A percentile compares a stretch with the other conserved stretches of the same genome.
phyloP scores from a whole-genome alignment of 2,113 vertebrate genomes.

The Macquaria australasica region DNA sequence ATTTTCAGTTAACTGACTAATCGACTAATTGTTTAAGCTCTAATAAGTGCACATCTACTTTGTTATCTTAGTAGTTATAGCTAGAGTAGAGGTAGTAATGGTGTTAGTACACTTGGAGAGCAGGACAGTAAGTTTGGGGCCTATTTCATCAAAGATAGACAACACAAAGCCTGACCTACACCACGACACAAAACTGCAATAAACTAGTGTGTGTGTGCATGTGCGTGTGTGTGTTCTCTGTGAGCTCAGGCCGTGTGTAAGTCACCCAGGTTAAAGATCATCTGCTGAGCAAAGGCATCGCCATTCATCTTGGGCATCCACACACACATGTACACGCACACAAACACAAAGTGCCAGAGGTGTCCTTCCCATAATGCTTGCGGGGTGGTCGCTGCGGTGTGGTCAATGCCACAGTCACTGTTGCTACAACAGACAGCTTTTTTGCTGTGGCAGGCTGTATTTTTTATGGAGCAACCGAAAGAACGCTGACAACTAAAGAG shows the following conservation, averaged over 20 bases:
- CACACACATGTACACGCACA: constrained; percentile 37
- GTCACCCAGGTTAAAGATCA: constrained; percentile 70
- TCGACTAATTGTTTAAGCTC: not conserved
- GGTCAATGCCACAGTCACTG: constrained; percentile 76
- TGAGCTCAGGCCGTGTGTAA: constrained; percentile 43
- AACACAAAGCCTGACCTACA: constrained; percentile 15
- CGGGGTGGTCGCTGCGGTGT: constrained; percentile 63
- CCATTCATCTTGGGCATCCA: constrained; percentile 61
- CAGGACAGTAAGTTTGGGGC: not conserved
- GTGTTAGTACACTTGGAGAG: not conserved
- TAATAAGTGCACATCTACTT: not conserved
- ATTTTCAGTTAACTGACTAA: no score
- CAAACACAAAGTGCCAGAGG: constrained; percentile 59
- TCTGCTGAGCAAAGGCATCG: constrained; percentile 72
- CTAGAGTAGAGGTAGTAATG: not conserved
- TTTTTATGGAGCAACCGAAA: constrained; percentile 78
- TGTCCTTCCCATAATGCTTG: constrained; percentile 75
- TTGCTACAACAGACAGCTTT: constrained; percentile 78
- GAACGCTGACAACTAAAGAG: constrained; percentile 81
- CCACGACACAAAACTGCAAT: constrained; percentile 41
- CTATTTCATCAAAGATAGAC: constrained; percentile 39
- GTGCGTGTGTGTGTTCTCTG: constrained; percentile 11
- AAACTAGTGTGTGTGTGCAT: constrained; percentile 45
- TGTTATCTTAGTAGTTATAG: not conserved
- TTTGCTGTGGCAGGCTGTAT: constrained; percentile 79